Evolutionary conservation across 2,113 vertebrate species (phyloP), one percentile per base, ranked within the genome.

Genomic region (Mystacornis crossleyi): DNA sequence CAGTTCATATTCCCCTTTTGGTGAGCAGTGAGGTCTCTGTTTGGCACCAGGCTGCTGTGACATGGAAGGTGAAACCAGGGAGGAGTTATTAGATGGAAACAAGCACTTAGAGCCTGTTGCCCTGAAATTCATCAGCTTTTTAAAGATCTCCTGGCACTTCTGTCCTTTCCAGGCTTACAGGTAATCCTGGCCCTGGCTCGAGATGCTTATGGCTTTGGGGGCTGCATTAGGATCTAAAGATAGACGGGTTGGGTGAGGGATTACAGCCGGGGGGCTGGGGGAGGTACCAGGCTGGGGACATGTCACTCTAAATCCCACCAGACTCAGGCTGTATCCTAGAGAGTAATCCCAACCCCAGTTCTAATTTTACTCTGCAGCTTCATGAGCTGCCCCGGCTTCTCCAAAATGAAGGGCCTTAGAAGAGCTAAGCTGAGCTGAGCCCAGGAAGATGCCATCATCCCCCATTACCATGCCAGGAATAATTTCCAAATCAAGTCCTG

Each of bases 181-280:
- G 65, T 94, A 89, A 96, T 95, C 87, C 91, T 86, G 69, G n/a
- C 67, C 58, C 74, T 38, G 34, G 26, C 66, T 86, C 0, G 4
- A 79, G 45, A 83, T 20, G 54, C 57, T 74, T 54, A 75, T 0
- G 21, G 78, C 90, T 90, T 79, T 47, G 5, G 61, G 38, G 73
- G 53, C 78, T 85, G 88, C 50, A 14, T 93, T 87, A 89, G 70
- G 36, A 45, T 71, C 91, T 94, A 84, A 93, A 89, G 82, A 95
- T 83, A 94, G 83, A 47, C 0, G 0, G 28, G 45, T 40, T 26
- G 45, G 51, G 6, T 55, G 73, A 58, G 72, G 8, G 81, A 84
- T 96, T 58, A 92, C 61, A 87, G 58, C 57, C 0, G 3, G 80
- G 72, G 71, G 66, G 26, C 25, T 20, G 48, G 43, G 53, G 66